Evolutionary conservation across 2,888 invertebrate genomes (phyloP).

Genomic region (Myathropa florea): DNA sequence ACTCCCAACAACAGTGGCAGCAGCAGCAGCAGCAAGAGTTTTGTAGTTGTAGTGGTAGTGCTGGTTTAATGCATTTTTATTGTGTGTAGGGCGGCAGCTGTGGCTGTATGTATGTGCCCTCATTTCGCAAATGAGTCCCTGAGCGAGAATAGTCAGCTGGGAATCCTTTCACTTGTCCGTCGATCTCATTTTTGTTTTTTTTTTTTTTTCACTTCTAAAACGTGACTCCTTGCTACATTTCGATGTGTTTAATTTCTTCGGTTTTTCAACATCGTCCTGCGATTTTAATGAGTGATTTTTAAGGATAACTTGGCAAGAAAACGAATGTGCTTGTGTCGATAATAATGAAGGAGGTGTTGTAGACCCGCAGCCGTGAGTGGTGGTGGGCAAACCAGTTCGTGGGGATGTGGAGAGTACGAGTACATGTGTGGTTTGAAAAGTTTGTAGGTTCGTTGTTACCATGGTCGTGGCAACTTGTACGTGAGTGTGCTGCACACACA

Average conservation of each 20-base stretch:
- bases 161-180: conserved; percentile 35
- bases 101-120: conserved; percentile 42
- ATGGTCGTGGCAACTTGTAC: conserved; percentile 11
- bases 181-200: conserved; percentile 7
- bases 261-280: not conserved
- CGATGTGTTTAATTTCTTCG: conserved; percentile 8
- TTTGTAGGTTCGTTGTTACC: conserved; percentile 34
- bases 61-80: conserved; percentile 41
- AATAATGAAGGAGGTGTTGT: conserved; percentile 8
- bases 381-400: not conserved
- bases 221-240: not conserved
- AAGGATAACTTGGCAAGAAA: conserved; percentile 11
- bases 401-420: not conserved
- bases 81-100: conserved; percentile 26
- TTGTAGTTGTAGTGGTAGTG: not conserved
- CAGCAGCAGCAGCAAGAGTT: not conserved
- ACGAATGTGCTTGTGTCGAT: conserved; percentile 20
- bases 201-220: conserved; percentile 1
- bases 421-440: not conserved
- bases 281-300: conserved; percentile 58
- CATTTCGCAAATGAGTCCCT: conserved; percentile 62
- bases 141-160: conserved; percentile 57
- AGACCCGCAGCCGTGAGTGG: not conserved
- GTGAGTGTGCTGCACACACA: not conserved
- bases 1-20: not conserved